Evolutionary conservation across 2,113 vertebrate species (phyloP).

Genomic region (Solenodon paradoxus): DNA sequence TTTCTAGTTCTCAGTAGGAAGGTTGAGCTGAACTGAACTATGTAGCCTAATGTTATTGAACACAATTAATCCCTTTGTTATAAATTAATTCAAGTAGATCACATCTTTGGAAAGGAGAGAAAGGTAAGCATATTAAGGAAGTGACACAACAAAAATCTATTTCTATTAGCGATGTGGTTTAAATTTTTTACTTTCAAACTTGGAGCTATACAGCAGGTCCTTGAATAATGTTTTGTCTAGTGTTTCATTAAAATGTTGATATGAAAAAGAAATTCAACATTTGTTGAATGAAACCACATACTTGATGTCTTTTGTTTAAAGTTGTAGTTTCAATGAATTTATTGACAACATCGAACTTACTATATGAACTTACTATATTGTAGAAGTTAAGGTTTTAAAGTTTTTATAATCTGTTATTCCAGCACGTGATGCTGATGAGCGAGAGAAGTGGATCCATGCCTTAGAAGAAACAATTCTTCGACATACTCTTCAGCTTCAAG

Average conservation of each 20-base stretch:
- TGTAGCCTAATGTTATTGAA: not conserved
- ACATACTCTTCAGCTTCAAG: conserved; percentile 95
- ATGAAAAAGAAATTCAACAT: not conserved
- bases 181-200: conserved; percentile 28
- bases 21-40: not conserved
- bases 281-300: not conserved
- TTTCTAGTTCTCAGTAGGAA: conserved; percentile 42
- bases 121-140: not conserved
- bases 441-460: conserved; percentile 99
- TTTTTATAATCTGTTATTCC: conserved; percentile 61
- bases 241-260: not conserved
- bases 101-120: not conserved
- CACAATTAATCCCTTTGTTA: not conserved
- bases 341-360: not conserved
- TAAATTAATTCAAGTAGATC: not conserved
- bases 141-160: not conserved
- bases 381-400: conserved; percentile 22
- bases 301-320: not conserved
- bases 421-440: conserved; percentile 98
- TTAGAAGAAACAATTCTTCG: conserved; percentile 99
- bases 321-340: not conserved
- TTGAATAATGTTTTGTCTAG: not conserved
- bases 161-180: not conserved
- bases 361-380: not conserved
- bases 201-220: not conserved